Conservation (phyloP, 2,113 vertebrate species). For the Empidonax alnorum region DNA sequence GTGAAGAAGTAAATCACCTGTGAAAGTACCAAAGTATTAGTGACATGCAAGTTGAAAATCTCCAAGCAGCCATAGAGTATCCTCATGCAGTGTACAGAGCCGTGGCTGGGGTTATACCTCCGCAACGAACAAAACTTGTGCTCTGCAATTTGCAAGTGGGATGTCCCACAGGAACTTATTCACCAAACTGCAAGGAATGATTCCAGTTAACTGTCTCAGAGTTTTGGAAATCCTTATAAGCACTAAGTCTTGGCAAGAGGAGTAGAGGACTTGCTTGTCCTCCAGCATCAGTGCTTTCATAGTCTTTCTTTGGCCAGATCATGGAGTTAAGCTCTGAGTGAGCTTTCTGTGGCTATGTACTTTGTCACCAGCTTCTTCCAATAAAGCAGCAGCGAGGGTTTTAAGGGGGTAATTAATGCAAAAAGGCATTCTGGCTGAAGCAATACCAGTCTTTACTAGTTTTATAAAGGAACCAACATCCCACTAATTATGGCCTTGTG, state of each 20-base stretch:
- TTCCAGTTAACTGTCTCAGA: neutral
- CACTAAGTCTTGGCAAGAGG: neutral
- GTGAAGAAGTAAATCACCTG: neutral
- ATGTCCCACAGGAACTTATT: neutral
- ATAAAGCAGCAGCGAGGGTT: neutral
- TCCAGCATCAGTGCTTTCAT: neutral
- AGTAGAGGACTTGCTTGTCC: neutral
- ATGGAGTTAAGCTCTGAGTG: neutral
- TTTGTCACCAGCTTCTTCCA: neutral
- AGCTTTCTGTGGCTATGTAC: neutral
- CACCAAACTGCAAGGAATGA: neutral
- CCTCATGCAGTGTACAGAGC: neutral
- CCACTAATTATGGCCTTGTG: neutral
- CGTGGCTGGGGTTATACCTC: neutral
- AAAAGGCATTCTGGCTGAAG: neutral
- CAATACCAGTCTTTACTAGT: neutral
- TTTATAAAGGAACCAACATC: neutral
- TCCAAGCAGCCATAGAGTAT: neutral
- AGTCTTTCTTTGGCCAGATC: neutral
- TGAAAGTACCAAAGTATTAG: neutral
- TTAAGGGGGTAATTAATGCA: neutral
- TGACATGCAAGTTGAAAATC: neutral
- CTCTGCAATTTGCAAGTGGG: rapidly evolving
- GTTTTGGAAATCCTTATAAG: neutral
- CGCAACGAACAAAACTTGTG: rapidly evolving